A percentile compares a stretch with the other conserved stretches of the same genome.
Conservation (phyloP, 1,140 invertebrate genomes). For the Drosophila sulfurigaster region DNA sequence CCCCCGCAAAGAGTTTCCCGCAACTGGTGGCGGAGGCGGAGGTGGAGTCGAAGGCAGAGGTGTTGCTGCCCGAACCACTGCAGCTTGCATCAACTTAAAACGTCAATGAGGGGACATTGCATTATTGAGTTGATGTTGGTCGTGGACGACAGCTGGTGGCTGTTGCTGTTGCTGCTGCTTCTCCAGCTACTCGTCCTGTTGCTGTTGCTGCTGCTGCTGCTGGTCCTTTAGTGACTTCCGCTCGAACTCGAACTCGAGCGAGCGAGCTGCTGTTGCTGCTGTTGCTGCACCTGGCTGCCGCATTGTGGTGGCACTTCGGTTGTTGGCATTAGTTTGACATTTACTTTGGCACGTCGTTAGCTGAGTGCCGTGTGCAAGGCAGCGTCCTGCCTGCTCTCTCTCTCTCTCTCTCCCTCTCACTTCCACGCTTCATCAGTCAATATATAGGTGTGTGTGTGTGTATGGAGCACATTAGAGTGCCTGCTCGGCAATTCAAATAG, state of each 20-base stretch:
- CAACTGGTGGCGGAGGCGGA: too few species aligned
- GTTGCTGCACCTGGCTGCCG: constrained; percentile 43
- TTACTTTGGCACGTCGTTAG: constrained; percentile 81
- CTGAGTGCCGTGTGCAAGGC: constrained; percentile 47
- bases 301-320: constrained; percentile 60
- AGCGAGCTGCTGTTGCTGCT: not conserved
- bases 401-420: not conserved
- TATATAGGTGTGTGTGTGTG: constrained; percentile 19
- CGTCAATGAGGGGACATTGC: constrained; percentile 74
- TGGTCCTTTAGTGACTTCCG: constrained; percentile 31
- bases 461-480: constrained; percentile 63
- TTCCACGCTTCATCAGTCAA: constrained; percentile 3
- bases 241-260: constrained; percentile 17
- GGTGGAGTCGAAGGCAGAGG: too few species aligned
- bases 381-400: not conserved
- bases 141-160: constrained; percentile 48
- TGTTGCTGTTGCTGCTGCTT: constrained; percentile 9
- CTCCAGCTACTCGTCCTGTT: not conserved
- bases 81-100: constrained; percentile 69
- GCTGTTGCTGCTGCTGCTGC: constrained; percentile 5
- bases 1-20: not conserved
- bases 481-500: constrained; percentile 76
- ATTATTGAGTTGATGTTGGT: constrained; percentile 74
- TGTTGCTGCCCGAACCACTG: not conserved
- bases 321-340: constrained; percentile 79